phyloP scores from a whole-genome alignment of 2,113 vertebrate species.

The Muntiacus reevesi region DNA sequence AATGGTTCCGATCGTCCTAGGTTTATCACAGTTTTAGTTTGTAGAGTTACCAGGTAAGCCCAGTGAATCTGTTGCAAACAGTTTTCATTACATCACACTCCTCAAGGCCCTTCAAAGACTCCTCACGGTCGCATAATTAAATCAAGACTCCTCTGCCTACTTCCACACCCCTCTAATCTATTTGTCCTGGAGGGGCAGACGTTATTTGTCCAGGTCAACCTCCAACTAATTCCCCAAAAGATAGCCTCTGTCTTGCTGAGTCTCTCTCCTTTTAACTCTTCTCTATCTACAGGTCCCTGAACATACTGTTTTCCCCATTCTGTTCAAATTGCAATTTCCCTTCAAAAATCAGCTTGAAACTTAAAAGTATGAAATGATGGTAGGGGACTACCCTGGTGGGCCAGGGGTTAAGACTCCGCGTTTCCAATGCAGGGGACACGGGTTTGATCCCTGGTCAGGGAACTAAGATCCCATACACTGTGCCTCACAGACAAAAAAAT shows the following conservation, averaged over 20 bases:
- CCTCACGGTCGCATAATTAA: not conserved
- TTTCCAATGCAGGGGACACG: not conserved
- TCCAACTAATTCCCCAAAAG: not conserved
- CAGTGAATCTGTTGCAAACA: not conserved
- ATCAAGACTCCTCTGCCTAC: not conserved
- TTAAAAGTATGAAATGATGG: not conserved
- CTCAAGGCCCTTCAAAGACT: slow-evolving; percentile 17
- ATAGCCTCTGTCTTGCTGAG: not conserved
- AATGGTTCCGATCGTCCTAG: not conserved
- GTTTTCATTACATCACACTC: not conserved
- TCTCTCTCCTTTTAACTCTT: not conserved
- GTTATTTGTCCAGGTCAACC: not conserved
- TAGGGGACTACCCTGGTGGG: not conserved
- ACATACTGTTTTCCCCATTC: not conserved
- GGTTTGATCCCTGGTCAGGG: not conserved
- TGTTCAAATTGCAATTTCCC: not conserved
- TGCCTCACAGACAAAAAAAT: not conserved
- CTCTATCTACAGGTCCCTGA: not conserved
- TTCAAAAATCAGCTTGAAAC: not conserved
- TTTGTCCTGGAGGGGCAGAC: not conserved
- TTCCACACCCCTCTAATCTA: not conserved
- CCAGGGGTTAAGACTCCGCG: not conserved
- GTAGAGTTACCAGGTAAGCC: not conserved
- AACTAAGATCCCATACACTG: not conserved
- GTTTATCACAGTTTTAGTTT: not conserved